Evolutionary conservation across 2,797 vertebrate species (phyloP), one percentile per base, ranked within the genome.

Genomic region (Adelosebastes latens): DNA sequence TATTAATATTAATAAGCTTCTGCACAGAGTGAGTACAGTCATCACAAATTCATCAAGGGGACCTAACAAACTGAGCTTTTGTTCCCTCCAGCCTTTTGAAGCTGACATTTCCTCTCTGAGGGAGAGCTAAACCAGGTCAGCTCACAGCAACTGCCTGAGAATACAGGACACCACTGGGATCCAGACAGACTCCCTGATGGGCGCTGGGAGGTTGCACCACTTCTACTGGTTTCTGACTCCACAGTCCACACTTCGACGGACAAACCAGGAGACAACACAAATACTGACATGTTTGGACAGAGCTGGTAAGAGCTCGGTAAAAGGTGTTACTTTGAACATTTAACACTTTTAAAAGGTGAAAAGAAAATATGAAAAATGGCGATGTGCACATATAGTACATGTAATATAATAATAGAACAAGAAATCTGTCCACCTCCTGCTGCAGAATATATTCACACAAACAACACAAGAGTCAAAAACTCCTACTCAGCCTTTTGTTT

Each of bases 61-160:
- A 63, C 25, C 24, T 55, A 74, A 87, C 80, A 91, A 83, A 82
- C 73, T 22, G 25, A 84, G 75, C 77, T 75, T 86, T 80, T 82
- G 69, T 83, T 80, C 72, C 67, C 77, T 65, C 6, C 69, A 80
- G 82, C 76, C 79, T 83, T 75, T 75, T 62, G 61, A 55, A 85
- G 71, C 62, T 84, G 89, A 86, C 89, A 88, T 89, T 86, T 86
- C 64, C 71, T 83, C 75, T 86, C 82, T 13, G 65, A 75, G 82
- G 77, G 75, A 80, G 82, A 24, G 69, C 61, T 20, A 87, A 89
- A 90, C 63, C 88, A 91, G 90, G 89, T 89, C 87, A 87, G 80
- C 60, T 84, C 53, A 10, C 83, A 83, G 83, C 73, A 24, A 79
- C 55, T 52, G 66, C 80, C 81, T 78, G 75, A 71, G 88, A 87